These are phyloP conservation scores for Hylyphantes graminicola DNA, from an alignment of 1,140 invertebrate species.

Conservation along the genomic window DNA sequence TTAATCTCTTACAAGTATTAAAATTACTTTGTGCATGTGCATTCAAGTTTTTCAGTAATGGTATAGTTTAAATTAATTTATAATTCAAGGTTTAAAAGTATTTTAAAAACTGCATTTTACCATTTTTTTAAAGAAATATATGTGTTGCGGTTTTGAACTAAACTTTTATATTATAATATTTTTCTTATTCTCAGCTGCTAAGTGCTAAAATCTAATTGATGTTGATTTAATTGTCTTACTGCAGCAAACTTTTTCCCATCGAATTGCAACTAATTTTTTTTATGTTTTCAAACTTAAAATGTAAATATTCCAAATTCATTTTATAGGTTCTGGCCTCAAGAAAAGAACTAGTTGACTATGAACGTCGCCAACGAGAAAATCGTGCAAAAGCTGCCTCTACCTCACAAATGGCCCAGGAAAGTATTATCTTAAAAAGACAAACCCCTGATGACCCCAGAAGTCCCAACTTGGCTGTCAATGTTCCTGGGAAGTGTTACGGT, in stretches of 20 bases:
- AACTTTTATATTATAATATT: no score
- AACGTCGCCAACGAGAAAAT: slow-evolving; percentile 80
- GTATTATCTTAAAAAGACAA: slow-evolving; percentile 25
- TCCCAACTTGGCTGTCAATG: slow-evolving; percentile 32
- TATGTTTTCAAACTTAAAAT: neutral
- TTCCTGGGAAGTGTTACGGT: slow-evolving; percentile 69
- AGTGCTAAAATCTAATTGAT: neutral
- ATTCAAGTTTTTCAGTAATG: no score
- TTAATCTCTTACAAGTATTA: neutral
- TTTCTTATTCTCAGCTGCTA: neutral
- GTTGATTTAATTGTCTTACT: no score
- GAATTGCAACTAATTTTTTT: no score
- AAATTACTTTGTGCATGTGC: no score
- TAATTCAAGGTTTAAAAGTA: no score
- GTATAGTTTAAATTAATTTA: no score
- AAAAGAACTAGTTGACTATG: slow-evolving; percentile 91
- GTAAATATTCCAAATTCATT: neutral
- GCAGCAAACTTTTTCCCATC: no score
- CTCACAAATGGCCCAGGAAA: slow-evolving; percentile 17
- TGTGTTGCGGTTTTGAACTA: no score
- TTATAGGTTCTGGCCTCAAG: slow-evolving; percentile 83
- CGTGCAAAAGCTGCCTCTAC: slow-evolving; percentile 30
- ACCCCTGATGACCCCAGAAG: slow-evolving; percentile 37
- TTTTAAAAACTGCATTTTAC: no score
- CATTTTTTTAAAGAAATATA: no score